Conservation (phyloP, 2,797 vertebrate species). For the Cichlasoma orientale region DNA sequence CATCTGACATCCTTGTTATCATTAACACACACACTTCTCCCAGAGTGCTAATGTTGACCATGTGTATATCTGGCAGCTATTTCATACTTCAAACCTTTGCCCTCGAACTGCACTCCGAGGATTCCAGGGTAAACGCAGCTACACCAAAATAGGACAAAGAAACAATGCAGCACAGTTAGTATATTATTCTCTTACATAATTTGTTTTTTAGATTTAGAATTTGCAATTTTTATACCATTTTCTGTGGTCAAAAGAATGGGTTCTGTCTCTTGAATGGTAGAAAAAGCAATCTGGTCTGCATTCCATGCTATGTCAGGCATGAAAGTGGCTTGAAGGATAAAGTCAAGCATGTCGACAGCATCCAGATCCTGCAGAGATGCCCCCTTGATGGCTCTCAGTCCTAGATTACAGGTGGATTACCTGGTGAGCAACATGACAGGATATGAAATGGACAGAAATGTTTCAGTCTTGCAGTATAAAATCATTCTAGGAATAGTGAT, state of each 20-base stretch:
- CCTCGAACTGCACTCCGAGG: constrained; percentile 38
- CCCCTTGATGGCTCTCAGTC: constrained; percentile 12
- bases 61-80: constrained; percentile 58
- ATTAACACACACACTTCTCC: constrained; percentile 8
- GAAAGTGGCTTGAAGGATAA: constrained; percentile 22
- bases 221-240: constrained; percentile 9
- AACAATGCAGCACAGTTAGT: constrained; percentile 17
- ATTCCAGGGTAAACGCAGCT: constrained; percentile 32
- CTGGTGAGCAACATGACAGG: constrained; percentile 28
- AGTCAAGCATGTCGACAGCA: constrained; percentile 23
- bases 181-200: constrained; percentile 3
- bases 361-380: constrained; percentile 36
- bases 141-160: constrained; percentile 24
- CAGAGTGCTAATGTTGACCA: constrained; percentile 55
- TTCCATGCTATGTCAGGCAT: constrained; percentile 5
- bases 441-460: constrained; percentile 25
- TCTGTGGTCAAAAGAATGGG: background rate
- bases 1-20: constrained; percentile 1
- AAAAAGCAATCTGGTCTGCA: constrained; percentile 2
- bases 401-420: constrained; percentile 47
- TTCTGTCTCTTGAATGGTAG: background rate
- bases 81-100: constrained; percentile 46
- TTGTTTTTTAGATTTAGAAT: constrained; percentile 19
- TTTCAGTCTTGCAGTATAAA: background rate
- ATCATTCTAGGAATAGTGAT: constrained; percentile 1